A percentile compares a stretch with the other conserved stretches of the same genome.
These are phyloP conservation scores for Eueides isabella DNA, from an alignment of 1,140 invertebrate species.

Conservation along the genomic window DNA sequence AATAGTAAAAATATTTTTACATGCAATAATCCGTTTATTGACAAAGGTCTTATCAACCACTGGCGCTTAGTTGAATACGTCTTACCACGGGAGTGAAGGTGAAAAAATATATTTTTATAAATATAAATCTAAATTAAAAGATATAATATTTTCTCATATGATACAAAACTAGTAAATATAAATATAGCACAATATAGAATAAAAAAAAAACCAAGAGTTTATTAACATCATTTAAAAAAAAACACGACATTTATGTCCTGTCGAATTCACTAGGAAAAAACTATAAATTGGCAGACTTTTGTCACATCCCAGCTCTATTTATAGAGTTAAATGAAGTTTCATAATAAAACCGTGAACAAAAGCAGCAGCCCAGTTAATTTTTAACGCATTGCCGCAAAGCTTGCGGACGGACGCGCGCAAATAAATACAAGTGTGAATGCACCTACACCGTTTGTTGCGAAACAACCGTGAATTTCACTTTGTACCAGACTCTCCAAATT, in stretches of 20 bases:
- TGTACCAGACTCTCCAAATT: constrained; percentile 17
- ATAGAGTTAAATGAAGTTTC: constrained; percentile 13
- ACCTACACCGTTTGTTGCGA: constrained; percentile 26
- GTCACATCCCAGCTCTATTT: not conserved
- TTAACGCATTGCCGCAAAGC: constrained; percentile 30
- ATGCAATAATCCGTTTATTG: too few relatives aligned
- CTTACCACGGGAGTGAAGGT: too few relatives aligned
- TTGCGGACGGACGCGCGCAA: constrained; percentile 25
- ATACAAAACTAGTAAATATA: not conserved
- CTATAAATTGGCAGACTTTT: not conserved
- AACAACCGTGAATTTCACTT: constrained; percentile 22
- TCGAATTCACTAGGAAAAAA: not conserved
- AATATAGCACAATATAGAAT: not conserved
- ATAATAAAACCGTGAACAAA: constrained; percentile 29
- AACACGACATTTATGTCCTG: not conserved
- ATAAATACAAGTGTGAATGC: constrained; percentile 32
- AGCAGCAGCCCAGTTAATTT: constrained; percentile 25
- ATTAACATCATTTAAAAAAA: not conserved
- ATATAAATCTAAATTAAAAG: too few relatives aligned
- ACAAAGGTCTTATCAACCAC: too few relatives aligned
- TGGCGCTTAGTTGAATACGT: too few relatives aligned
- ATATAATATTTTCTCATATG: not conserved
- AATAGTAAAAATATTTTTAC: too few relatives aligned
- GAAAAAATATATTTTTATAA: too few relatives aligned
- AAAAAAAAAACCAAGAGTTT: not conserved